Base-by-base conservation (phyloP, 1,140 invertebrate species). In the Dendroctonus valens region DNA sequence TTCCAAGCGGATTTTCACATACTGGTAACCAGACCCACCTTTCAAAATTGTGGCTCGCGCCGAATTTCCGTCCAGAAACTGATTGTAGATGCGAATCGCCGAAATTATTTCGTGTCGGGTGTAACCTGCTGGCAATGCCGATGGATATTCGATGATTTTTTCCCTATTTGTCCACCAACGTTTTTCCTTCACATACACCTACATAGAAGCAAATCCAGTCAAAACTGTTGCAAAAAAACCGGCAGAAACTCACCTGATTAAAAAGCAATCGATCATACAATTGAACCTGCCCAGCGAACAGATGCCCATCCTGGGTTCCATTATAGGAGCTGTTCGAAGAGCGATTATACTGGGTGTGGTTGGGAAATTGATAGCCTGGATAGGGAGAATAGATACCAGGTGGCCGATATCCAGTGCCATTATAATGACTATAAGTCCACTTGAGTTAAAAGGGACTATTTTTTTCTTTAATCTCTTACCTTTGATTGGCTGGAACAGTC, bases 21-120 rank as follows among this genome's bases (percentile, higher is more conserved):
- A 74, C 9, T 70, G 64, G 12, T 55, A 70, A 6, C 73, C 73
- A 41, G 73, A 49, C 5, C 73, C 73, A 8, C 73, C 73, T 7
- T 54, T 41, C 42, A 69, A 42, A 8, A 74, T 60, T 3, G 55
- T 49, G n/a, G 73, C 73, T 46, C 46, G 71, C 0, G 71, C 50
- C 15, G 69, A 40, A 51, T 65, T 54, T 41, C 73, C 73, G 57
- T 74, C 71, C 54, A 70, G 68, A 54, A 70, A 72, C 41, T 71
- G 55, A 59, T 74, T 74, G 61, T 65, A 70, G n/a, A 72, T 60
- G 15, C 70, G 59, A 38, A 74, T 67, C 0, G 73, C 69, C 7
- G 68, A 68, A 61, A 74, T 74, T 5, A 65, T 66, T 61, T 72
- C 71, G 41, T 73, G 65, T 37, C 67, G 38, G 6, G 64, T 62